These are phyloP conservation scores for Tillus elongatus DNA, from an alignment of 2,888 invertebrate genomes.

Conservation along the genomic window DNA sequence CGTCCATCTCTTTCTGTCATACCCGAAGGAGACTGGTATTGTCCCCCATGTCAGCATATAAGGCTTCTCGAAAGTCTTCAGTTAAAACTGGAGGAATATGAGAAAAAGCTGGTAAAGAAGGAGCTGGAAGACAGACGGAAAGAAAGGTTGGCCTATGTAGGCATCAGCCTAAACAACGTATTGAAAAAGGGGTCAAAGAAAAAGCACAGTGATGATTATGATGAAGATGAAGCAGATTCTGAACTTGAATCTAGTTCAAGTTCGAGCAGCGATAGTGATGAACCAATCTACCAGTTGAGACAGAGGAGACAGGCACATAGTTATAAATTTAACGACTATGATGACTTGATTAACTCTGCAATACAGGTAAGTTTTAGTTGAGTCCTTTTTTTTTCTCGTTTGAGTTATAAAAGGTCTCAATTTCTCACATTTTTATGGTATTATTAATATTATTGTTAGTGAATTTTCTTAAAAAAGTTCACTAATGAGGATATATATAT, in stretches of 20 bases:
- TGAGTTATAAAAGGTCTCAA: too few species aligned
- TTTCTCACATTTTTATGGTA: too few species aligned
- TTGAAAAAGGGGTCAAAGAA: conserved; percentile 35
- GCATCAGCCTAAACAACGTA: conserved; percentile 65
- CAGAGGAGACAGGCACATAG: conserved; percentile 72
- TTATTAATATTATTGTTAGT: too few species aligned
- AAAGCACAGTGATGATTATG: conserved; percentile 11
- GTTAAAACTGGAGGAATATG: conserved; percentile 64
- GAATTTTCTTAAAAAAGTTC: too few species aligned
- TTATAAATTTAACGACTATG: conserved; percentile 86
- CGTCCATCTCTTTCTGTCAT: conserved; percentile 86
- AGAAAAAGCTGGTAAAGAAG: conserved; percentile 59
- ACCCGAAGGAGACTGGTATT: conserved; percentile 97
- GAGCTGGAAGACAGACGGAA: conserved; percentile 58
- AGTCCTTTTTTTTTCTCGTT: too few species aligned
- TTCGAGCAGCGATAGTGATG: conserved; percentile 47
- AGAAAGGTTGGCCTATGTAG: conserved; percentile 64
- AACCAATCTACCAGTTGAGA: conserved; percentile 76
- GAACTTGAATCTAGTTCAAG: conserved; percentile 25
- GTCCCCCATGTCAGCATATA: conserved; percentile 94
- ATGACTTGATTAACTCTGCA: conserved; percentile 90
- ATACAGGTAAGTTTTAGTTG: conserved; percentile 49
- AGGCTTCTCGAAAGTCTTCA: conserved; percentile 67
- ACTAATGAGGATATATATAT: too few species aligned
- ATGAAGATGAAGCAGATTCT: conserved; percentile 7